Evolutionary conservation across 1,140 invertebrate species (phyloP), one percentile per base, ranked within the genome.

Genomic region (Heliconius hewitsoni): DNA sequence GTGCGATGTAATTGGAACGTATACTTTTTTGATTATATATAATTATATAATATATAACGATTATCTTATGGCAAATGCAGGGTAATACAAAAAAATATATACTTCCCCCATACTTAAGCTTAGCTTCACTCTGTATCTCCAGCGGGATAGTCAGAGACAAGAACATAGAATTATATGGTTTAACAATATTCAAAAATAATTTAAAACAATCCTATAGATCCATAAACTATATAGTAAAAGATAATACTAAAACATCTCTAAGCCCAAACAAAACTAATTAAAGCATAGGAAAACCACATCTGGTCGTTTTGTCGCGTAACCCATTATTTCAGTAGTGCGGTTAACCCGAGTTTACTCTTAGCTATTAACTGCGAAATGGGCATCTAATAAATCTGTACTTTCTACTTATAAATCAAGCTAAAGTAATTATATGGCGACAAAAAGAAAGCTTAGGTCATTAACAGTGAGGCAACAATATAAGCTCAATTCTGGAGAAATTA

Each of bases 241-340:
- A 30, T 66, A 66, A 30, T 27, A 66, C 2, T 66, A 30, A 60
- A 27, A 66, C 27, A 30, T n/a, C 27, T 66, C 37, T 39, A 72
- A 39, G 34, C 37, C 37, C 39, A 72, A 71, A 72, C 71, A 39
- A 72, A 72, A 72, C 71, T 72, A 72, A 72, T 72, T 77, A 34
- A 23, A 77, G 76, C 42, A 42, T 76, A 57, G 19, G 39, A 66
- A 55, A n/a, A 73, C 60, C n/a, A 34, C 34, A 66, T 37, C 1
- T 50, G 55, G 77, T 66, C 77, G 77, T 30, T 78, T 74, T 78
- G 72, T 73, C 77, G 71, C 50, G 23, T 71, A 72, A 55, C 39
- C 72, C 71, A 73, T 77, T 77, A 77, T 73, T 78, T 66, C 52
- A 78, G 77, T 78, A 73, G 77, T 77, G 76, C 55, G 77, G 77